phyloP scores from a whole-genome alignment of 2,888 invertebrate genomes.

The Oegoconia quadripuncta region DNA sequence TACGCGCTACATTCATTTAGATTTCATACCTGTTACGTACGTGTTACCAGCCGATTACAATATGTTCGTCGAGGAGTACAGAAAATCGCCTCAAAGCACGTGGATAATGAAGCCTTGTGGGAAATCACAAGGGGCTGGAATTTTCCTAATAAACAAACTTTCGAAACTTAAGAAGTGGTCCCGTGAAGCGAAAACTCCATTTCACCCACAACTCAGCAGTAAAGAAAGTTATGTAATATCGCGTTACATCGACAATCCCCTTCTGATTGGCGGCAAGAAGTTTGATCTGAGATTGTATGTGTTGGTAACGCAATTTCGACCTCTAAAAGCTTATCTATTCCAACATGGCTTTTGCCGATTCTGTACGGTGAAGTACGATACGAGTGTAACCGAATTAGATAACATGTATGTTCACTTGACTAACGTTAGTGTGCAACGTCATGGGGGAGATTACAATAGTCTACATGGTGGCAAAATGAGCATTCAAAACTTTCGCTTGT shows the following conservation, averaged over 20 bases:
- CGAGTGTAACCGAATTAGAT: slow-evolving; percentile 91
- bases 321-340: slow-evolving; percentile 95
- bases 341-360: slow-evolving; percentile 97
- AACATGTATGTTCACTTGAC: slow-evolving; percentile 98
- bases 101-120: slow-evolving; percentile 99
- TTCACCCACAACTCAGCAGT: slow-evolving; percentile 87
- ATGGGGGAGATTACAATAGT: slow-evolving; percentile 96
- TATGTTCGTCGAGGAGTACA: slow-evolving; percentile 96
- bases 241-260: slow-evolving; percentile 95
- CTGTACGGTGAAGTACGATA: slow-evolving; percentile 97
- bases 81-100: slow-evolving; percentile 95
- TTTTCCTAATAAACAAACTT: slow-evolving; percentile 96
- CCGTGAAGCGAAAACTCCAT: slow-evolving; percentile 89
- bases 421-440: slow-evolving; percentile 98
- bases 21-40: slow-evolving; percentile 96
- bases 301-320: slow-evolving; percentile 94
- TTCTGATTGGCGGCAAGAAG: slow-evolving; percentile 97
- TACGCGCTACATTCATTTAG: slow-evolving; percentile 87
- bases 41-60: slow-evolving; percentile 97
- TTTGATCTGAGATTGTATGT: slow-evolving; percentile 96
- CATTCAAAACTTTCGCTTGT: slow-evolving; percentile 93
- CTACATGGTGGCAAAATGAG: slow-evolving; percentile 98
- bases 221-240: slow-evolving; percentile 98
- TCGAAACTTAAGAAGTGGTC: slow-evolving; percentile 96
- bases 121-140: slow-evolving; percentile 95